Evolutionary conservation across 2,888 invertebrate genomes (phyloP).

Genomic region (Drosophila infuscata): DNA sequence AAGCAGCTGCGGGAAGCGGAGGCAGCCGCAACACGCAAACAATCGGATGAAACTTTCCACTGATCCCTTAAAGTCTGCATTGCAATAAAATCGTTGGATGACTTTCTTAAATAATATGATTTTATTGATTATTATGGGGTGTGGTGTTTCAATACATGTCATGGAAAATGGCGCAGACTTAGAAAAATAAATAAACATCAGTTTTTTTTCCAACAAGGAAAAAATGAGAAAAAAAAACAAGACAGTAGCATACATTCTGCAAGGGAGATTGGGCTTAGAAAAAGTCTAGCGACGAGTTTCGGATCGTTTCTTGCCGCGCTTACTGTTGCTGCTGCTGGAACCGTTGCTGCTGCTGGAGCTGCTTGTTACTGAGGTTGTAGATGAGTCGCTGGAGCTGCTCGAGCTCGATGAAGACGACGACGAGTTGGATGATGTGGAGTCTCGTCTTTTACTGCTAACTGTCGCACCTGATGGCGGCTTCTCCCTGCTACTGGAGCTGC

Average conservation of each 20-base stretch:
- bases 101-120: slow-evolving; percentile 64
- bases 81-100: slow-evolving; percentile 48
- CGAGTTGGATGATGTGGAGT: slow-evolving; percentile 76
- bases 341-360: slow-evolving; percentile 63
- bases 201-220: slow-evolving; percentile 17
- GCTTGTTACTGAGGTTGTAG: slow-evolving; percentile 61
- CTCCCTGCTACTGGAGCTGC: slow-evolving; percentile 33
- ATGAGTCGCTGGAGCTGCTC: slow-evolving; percentile 60
- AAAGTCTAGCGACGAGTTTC: slow-evolving; percentile 32
- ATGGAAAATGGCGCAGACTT: slow-evolving; percentile 55
- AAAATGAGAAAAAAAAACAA: slow-evolving; percentile 18
- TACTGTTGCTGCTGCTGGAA: slow-evolving; percentile 44
- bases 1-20: slow-evolving; percentile 63
- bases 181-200: slow-evolving; percentile 71
- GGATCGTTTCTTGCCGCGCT: slow-evolving; percentile 60
- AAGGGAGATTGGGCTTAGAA: slow-evolving; percentile 20
- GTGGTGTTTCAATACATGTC: slow-evolving; percentile 54
- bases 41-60: slow-evolving; percentile 66
- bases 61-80: slow-evolving; percentile 26
- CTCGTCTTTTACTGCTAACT: slow-evolving; percentile 57
- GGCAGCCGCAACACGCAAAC: slow-evolving; percentile 48
- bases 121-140: slow-evolving; percentile 53
- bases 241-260: slow-evolving; percentile 27
- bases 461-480: slow-evolving; percentile 26
- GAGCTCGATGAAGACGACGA: slow-evolving; percentile 78